These are phyloP conservation scores for Oedothorax gibbosus DNA, from an alignment of 1,140 invertebrate species.

Conservation along the genomic window DNA sequence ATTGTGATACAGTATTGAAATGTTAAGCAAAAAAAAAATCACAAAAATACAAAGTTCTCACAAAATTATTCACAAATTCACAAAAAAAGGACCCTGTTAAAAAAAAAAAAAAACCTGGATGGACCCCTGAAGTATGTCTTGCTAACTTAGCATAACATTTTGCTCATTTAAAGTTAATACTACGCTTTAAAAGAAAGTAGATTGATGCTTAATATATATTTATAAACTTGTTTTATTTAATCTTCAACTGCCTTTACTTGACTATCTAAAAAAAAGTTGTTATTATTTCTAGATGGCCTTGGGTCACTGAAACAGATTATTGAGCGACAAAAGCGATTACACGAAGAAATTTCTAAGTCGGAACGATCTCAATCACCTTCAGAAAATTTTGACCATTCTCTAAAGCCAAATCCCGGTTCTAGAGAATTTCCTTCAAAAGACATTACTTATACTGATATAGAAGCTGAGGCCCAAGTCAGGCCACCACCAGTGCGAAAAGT, in stretches of 20 bases:
- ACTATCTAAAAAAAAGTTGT: not conserved
- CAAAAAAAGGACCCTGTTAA: too few species aligned
- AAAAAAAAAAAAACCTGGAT: too few species aligned
- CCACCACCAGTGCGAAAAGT: conserved; percentile 21
- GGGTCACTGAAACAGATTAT: conserved; percentile 17
- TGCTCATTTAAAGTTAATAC: too few species aligned
- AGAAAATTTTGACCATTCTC: not conserved
- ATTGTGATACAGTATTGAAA: too few species aligned
- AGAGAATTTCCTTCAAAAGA: not conserved
- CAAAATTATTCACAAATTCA: too few species aligned
- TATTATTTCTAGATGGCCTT: conserved; percentile 15
- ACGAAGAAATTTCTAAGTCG: conserved; percentile 25
- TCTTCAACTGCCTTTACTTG: not conserved
- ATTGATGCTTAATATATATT: not conserved
- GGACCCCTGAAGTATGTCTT: too few species aligned
- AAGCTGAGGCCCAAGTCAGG: not conserved
- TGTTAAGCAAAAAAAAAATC: too few species aligned
- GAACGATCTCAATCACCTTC: not conserved
- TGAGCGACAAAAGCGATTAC: conserved; percentile 20
- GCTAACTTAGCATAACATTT: too few species aligned
- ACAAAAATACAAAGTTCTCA: too few species aligned
- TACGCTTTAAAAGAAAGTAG: too few species aligned
- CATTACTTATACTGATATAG: not conserved
- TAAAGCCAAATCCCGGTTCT: not conserved
- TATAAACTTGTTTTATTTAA: not conserved